Evolutionary conservation across 2,888 invertebrate species (phyloP).

Genomic region (Tineola bisselliella): DNA sequence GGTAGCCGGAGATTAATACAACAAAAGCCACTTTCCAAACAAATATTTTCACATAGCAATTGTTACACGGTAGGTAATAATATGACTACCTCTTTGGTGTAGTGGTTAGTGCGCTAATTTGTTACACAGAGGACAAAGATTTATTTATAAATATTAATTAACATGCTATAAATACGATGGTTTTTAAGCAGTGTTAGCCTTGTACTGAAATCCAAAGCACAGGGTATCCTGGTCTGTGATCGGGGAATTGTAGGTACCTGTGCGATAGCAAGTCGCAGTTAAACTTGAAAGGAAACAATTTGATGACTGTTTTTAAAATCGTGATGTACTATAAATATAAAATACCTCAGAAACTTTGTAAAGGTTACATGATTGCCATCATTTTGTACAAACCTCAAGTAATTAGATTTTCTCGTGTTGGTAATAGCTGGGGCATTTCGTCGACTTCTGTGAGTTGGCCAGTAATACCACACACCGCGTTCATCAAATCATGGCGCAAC

Average conservation of each 20-base stretch:
- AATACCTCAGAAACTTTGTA: background rate
- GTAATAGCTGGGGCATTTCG: background rate
- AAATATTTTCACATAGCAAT: background rate
- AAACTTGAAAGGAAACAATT: too few species aligned
- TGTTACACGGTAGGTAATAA: too few species aligned
- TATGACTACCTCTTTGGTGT: too few species aligned
- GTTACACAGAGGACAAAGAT: too few species aligned
- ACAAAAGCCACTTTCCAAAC: background rate
- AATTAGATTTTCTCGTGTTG: constrained; percentile 5
- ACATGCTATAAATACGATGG: too few species aligned
- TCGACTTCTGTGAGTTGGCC: background rate
- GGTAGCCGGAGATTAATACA: background rate
- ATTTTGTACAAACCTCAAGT: background rate
- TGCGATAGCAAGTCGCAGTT: too few species aligned
- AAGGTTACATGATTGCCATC: background rate
- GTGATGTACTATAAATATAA: background rate
- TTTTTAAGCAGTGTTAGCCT: too few species aligned
- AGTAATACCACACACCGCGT: constrained; percentile 36
- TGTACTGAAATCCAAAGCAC: too few species aligned
- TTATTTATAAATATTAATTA: too few species aligned
- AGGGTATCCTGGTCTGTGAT: too few species aligned
- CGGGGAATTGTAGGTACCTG: too few species aligned
- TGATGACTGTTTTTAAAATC: background rate
- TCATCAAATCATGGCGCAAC: constrained; percentile 40
- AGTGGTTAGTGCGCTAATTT: too few species aligned